Evolutionary conservation across 37 sponge, comb jelly and placozoan species (phyloP), one percentile per base, ranked within the genome.

Genomic region (Ianthella basta): DNA sequence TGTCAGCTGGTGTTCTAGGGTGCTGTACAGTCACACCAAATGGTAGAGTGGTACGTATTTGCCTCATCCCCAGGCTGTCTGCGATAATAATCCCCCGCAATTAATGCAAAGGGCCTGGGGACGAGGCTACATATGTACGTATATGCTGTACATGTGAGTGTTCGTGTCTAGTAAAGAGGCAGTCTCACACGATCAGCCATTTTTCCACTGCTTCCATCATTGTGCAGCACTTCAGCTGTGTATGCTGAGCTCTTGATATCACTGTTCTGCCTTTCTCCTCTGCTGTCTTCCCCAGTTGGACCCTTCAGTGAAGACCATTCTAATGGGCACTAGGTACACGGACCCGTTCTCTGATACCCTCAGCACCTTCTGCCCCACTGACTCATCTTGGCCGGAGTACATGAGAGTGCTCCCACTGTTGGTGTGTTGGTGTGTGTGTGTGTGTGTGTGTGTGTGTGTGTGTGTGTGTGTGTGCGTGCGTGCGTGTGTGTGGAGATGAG

Each of bases 361-460:
- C 30, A 80, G 12, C 36, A 60, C 84, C 25, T 98, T 98, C 75
- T 57, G 82, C 29, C 82, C 80, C 16, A 96, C 97, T 32, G 99
- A 98, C 61, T 4, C 61, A 0, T 70, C 61, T 13, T 98, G 99
- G 99, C 99, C 97, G 1, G 55, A 90, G 0, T 91, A 91, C 89
- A 92, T 96, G 93, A 88, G 99, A 57, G 84, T 98, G 27, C 88
- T 87, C 83, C 92, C 96, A 53, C 84, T 98, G 24, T 56, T 98
- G 83, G 89, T 95, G 53, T 65, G 89, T 82, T 0, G 44, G 59
- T 57, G 24, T 37, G 56, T 36, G 15, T 0, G 23, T 24, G 20
- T 61, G 60, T 3, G 40, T 15, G 27, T 2, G 38, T 82, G 40
- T 64, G 53, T 10, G 27, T 65, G 50, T 61, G 66, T 30, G 19